Evolutionary conservation across 2,888 invertebrate genomes (phyloP), one percentile per base, ranked within the genome.

Genomic region (Drosophila barbarae): DNA sequence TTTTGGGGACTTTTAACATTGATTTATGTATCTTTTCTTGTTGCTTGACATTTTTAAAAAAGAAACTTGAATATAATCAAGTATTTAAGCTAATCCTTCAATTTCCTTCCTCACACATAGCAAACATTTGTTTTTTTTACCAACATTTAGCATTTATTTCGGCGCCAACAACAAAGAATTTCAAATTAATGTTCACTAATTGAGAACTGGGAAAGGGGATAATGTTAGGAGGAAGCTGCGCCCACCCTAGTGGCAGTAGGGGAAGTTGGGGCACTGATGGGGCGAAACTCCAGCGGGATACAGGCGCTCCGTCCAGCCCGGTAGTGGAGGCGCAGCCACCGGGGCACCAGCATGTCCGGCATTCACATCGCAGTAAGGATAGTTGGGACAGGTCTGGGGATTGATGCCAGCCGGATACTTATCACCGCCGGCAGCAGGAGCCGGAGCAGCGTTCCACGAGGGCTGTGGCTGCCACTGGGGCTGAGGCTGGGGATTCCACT

Each of bases 351-450:
- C 79, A 63, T 86, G 86, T 56, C 87, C 89, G 55, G 85, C 88
- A 69, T 87, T 87, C 59, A 87, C 88, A 84, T 89, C 89, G 71
- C 91, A 91, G 87, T 90, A 91, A 66, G 91, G 91, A 86, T 91
- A 91, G 86, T 91, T 91, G 77, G 91, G 91, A 80, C 91, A 91
- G 69, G 89, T 80, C 55, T 90, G 88, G 21, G 91, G 91, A 74
- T 88, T 88, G 23, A 91, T 87, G 63, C 90, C 91, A 69, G 90
- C 90, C 64, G 90, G 90, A 73, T 87, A 90, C 67, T 89, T 90
- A 57, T 89, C 89, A 53, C 86, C 89, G 34, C 86, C 89, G 28
- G 87, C 78, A 2, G 86, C 52, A 18, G 86, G 69, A 21, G 87
- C 81, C 32, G 85, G 85, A 35, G 86, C 82, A n/a, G 83, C 76